Evolutionary conservation across 2,113 vertebrate genomes (phyloP), one percentile per base, ranked within the genome.

Genomic region (Vimba vimba): DNA sequence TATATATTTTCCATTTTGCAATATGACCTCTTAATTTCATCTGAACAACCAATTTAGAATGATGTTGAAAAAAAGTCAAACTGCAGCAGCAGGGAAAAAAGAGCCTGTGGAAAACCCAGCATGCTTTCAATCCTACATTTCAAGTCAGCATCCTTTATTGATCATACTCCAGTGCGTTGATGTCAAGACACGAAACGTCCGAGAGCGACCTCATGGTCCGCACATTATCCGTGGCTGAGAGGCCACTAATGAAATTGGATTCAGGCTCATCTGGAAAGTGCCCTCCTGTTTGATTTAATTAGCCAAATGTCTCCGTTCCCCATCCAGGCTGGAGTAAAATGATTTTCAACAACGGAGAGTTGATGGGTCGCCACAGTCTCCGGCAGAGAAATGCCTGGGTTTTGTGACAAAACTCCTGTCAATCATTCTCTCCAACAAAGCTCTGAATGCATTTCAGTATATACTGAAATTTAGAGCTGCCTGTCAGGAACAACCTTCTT

Each of bases 291-390:
- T 84, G 86, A 91, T 93, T 93, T 92, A 88, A 93, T 93, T 92
- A 92, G 87, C 86, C 81, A 91, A 90, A 90, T 89, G 89, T 85
- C 85, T 90, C 64, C 6, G 13, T 27, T 81, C 88, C 86, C 73
- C 77, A 86, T 82, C 85, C 74, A 52, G 30, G 68, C 74, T 27
- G 23, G 91, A 92, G 91, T 91, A 91, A 91, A 87, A 89, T 82
- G 82, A 92, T 91, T 89, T 91, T 91, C 90, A 91, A 92, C 88
- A 90, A 90, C 89, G 85, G 88, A 91, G 90, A 88, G 87, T 86
- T 71, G 90, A 91, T 85, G 85, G 90, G 85, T 73, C 87, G 85
- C 87, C 88, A 87, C 89, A 84, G 90, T 88, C 85, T 90, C 88
- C 87, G 86, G 83, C 88, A 75, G 17, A 82, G 45, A 52, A 68